Percentiles rank a stretch among this genome's conserved stretches.
Evolutionary conservation across 2,797 vertebrate species (phyloP).

Genomic region (Paguma larvata): DNA sequence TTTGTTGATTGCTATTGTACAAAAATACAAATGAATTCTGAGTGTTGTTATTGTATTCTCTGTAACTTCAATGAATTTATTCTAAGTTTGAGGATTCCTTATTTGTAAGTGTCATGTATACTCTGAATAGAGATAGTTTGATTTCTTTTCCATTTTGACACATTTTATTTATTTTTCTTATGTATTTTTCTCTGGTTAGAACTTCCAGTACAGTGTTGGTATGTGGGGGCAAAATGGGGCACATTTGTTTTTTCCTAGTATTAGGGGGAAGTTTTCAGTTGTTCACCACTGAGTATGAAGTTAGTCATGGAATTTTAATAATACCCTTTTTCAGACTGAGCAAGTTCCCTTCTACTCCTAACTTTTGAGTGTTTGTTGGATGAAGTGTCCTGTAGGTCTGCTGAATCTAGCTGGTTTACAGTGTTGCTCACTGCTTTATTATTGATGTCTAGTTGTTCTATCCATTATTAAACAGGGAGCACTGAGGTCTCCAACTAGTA

Average conservation of each 20-base stretch:
- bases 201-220: not conserved
- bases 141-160: not conserved
- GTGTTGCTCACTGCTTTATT: not conserved
- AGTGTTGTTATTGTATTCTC: not conserved
- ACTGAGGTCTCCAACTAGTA: not conserved
- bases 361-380: not conserved
- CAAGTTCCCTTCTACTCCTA: not conserved
- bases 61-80: not conserved
- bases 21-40: not conserved
- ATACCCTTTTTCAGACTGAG: not conserved
- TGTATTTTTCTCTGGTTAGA: not conserved
- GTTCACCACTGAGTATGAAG: not conserved
- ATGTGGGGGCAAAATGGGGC: not conserved
- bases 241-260: not conserved
- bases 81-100: not conserved
- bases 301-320: not conserved
- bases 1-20: not conserved
- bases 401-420: not conserved
- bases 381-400: not conserved
- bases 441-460: not conserved
- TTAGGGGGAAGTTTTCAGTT: not conserved
- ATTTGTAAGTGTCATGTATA: not conserved
- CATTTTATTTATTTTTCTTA: not conserved
- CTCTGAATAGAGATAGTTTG: not conserved
- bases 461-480: not conserved